phyloP scores from a whole-genome alignment of 1,140 invertebrate genomes.

The Drosophila pectinifera region DNA sequence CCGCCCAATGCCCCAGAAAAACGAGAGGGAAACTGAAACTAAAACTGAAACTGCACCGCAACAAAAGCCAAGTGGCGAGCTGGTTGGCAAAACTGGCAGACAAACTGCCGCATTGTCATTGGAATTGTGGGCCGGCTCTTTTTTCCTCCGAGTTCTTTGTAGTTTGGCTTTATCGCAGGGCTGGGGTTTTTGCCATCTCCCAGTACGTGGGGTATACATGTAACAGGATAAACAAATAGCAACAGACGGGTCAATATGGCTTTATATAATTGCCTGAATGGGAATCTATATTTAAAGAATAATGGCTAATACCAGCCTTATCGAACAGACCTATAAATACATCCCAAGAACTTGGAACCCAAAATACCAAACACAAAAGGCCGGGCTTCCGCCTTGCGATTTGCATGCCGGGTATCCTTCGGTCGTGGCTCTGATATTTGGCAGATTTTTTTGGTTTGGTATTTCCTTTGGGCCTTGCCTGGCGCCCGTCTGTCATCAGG shows the following conservation, averaged over 20 bases:
- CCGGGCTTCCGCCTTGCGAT: neutral
- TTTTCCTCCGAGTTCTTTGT: slow-evolving; percentile 32
- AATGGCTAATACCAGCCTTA: too few species aligned
- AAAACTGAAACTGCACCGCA: slow-evolving; percentile 39
- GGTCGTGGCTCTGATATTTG: neutral
- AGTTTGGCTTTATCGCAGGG: slow-evolving; percentile 46
- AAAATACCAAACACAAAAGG: too few species aligned
- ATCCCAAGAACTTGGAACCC: neutral
- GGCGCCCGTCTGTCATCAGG: slow-evolving; percentile 35
- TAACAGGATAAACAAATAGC: neutral
- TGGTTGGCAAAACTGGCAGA: slow-evolving; percentile 39
- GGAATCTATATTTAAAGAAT: neutral
- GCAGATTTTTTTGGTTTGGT: neutral
- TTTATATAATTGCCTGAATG: neutral
- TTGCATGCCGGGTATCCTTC: slow-evolving; percentile 9
- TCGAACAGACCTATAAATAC: neutral
- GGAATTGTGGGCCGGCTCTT: slow-evolving; percentile 49
- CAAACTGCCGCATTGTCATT: slow-evolving; percentile 63
- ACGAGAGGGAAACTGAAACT: neutral
- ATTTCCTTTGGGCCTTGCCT: slow-evolving; percentile 12
- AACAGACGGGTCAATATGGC: neutral
- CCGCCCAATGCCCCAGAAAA: slow-evolving; percentile 10
- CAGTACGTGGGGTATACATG: neutral
- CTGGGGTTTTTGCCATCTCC: slow-evolving; percentile 9
- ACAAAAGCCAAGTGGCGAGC: slow-evolving; percentile 44